These are phyloP conservation scores for Phragmatobia fuliginosa DNA, from an alignment of 2,888 invertebrate species.

Conservation along the genomic window DNA sequence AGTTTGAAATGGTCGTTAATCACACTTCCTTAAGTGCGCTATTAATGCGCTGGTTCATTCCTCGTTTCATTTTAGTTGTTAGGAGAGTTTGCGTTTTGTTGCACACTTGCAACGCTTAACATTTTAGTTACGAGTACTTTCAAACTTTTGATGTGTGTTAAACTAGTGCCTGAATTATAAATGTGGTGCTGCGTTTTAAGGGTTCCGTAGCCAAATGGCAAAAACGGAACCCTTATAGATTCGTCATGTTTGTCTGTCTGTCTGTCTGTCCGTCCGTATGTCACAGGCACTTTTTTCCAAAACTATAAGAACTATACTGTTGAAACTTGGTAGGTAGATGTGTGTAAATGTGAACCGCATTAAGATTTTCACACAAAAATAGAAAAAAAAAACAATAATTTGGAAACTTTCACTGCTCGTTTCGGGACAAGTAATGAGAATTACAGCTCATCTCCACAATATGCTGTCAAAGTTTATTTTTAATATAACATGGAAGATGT, in stretches of 20 bases:
- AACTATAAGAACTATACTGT: too few species aligned
- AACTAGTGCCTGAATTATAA: conserved; percentile 15
- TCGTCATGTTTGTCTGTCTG: too few species aligned
- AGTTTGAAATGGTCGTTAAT: conserved; percentile 57
- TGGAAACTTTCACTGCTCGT: neutral
- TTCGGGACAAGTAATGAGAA: neutral
- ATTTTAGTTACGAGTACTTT: conserved; percentile 23
- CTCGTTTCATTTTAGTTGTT: conserved; percentile 38
- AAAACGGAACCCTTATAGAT: too few species aligned
- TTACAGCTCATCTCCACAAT: neutral
- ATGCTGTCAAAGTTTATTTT: neutral
- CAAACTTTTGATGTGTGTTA: neutral
- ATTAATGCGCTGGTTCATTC: conserved; percentile 53
- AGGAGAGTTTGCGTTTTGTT: conserved; percentile 44
- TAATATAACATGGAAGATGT: neutral
- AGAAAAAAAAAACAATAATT: too few species aligned
- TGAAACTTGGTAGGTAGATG: too few species aligned
- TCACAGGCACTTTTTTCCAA: too few species aligned
- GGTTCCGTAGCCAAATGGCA: too few species aligned
- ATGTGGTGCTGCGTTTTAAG: neutral
- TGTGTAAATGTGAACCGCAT: too few species aligned
- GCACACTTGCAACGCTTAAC: conserved; percentile 47
- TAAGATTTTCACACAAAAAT: too few species aligned
- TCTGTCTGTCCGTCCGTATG: too few species aligned
- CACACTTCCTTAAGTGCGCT: conserved; percentile 56